Conservation (phyloP, 2,113 vertebrate genomes). For the Oxyura jamaicensis region DNA sequence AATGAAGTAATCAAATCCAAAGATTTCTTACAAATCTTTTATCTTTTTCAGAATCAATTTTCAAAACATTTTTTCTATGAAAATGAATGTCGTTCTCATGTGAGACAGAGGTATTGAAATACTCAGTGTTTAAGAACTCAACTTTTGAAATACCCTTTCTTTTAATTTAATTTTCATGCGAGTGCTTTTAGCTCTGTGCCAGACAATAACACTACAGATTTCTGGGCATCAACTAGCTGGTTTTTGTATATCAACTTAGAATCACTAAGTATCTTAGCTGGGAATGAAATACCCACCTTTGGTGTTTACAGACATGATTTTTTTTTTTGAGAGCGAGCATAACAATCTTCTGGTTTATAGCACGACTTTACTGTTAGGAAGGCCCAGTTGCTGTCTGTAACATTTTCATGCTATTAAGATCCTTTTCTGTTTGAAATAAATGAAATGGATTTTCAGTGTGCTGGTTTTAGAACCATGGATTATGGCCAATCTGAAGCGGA, state of each 20-base stretch:
- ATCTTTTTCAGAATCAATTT: background rate
- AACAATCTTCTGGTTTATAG: accelerated
- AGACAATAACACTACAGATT: background rate
- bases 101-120: background rate
- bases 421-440: accelerated
- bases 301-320: background rate
- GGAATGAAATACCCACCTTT: background rate
- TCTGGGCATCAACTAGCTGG: background rate
- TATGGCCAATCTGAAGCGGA: background rate
- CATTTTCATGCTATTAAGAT: accelerated
- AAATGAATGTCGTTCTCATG: accelerated
- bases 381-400: accelerated
- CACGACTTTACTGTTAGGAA: background rate
- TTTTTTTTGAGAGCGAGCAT: accelerated
- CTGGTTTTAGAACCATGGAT: accelerated
- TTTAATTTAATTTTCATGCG: background rate
- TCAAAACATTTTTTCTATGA: background rate
- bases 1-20: background rate
- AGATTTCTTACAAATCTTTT: background rate
- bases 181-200: background rate
- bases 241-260: background rate
- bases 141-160: background rate
- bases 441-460: accelerated
- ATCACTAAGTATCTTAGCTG: background rate
- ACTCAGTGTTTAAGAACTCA: background rate